phyloP scores from a whole-genome alignment of 2,797 vertebrate species.

The Ctenosaura bakeri region DNA sequence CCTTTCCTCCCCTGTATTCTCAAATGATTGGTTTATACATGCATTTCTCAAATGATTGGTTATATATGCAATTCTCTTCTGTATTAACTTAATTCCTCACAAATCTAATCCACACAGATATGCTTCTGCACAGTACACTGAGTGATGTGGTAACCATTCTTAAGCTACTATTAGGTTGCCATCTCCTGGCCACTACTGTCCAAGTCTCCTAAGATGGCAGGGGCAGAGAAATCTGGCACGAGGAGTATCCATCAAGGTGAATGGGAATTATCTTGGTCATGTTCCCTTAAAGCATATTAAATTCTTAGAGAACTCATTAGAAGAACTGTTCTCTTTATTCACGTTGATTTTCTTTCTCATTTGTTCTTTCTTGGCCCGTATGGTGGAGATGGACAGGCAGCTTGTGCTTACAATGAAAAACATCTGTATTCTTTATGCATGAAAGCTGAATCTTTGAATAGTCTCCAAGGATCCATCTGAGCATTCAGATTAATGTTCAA shows the following conservation, averaged over 20 bases:
- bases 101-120: neutral
- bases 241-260: neutral
- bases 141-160: neutral
- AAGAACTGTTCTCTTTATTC: neutral
- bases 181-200: slow-evolving; percentile 14
- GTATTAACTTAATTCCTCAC: neutral
- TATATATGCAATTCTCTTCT: neutral
- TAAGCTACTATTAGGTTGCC: slow-evolving; percentile 11
- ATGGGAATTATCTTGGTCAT: neutral
- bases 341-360: neutral
- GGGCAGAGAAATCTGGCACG: neutral
- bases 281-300: neutral
- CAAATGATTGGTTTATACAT: neutral
- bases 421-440: neutral
- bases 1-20: neutral
- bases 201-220: neutral
- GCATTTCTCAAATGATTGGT: neutral
- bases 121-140: neutral
- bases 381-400: neutral
- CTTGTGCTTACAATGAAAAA: neutral
- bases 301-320: neutral
- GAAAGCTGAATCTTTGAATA: neutral
- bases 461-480: neutral
- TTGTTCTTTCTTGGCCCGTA: neutral
- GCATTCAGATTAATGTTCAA: neutral